Evolutionary conservation across 37 sponge, comb jelly and placozoan species (phyloP), one percentile per base, ranked within the genome.

Genomic region (Chondrosia reniformis): DNA sequence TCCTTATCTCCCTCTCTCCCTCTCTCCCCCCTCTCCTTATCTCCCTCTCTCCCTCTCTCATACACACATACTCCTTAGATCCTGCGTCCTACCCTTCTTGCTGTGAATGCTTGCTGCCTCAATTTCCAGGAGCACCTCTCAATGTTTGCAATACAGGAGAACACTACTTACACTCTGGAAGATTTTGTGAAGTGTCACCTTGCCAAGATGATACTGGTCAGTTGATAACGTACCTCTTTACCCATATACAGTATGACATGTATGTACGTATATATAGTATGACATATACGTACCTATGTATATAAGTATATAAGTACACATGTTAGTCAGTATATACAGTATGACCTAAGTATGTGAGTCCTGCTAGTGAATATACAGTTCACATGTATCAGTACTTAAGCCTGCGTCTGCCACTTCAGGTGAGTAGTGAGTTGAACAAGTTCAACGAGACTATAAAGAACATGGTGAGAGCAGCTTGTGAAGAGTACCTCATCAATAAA

Each of bases 161-260:
- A 75, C 33, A 78, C 93, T 52, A 96, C 97, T 5, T 96, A 96
- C 64, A 83, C 86, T 21, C 89, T 96, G 61, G 92, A 93, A 13
- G 92, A 96, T 63, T 96, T 96, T 72, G 83, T 84, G 81, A 79
- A 69, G 4, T 88, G 80, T 73, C 97, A 96, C 67, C 55, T 90
- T 64, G 76, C 78, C 45, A 91, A 91, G 56, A 72, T 96, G 72
- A 67, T 79, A 30, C 62, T 94, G 79, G 97, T 96, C 59, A 81
- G 79, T 55, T 27, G 6, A 2, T n/a, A n/a, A n/a, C n/a, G n/a
- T n/a, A n/a, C n/a, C n/a, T n/a, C n/a, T n/a, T n/a, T n/a, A 38
- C 22, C 10, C 46, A 33, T 9, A 65, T 8, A 10, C 8, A 56
- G 32, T 41, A 55, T 78, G 69, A 10, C n/a, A 64, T 33, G 2